Evolutionary conservation across 2,888 invertebrate species (phyloP).

Genomic region (Scaptomyza tumidula): DNA sequence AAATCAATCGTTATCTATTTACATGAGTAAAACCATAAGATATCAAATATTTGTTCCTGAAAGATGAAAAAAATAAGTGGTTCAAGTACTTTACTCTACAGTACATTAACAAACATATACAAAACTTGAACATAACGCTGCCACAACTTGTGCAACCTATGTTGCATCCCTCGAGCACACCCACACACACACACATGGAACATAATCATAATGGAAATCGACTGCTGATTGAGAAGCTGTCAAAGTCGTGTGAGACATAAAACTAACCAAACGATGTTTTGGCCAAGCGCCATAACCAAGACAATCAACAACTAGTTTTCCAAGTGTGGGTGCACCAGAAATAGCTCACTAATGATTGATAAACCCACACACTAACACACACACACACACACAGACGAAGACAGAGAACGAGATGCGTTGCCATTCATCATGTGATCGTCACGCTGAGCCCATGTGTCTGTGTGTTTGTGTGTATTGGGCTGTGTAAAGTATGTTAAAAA

Average conservation of each 20-base stretch:
- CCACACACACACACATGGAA: slow-evolving; percentile 3
- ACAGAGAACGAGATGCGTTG: neutral
- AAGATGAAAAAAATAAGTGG: too few species aligned
- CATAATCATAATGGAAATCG: slow-evolving; percentile 33
- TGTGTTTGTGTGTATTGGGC: neutral
- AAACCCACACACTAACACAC: slow-evolving; percentile 9
- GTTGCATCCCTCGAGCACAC: slow-evolving; percentile 26
- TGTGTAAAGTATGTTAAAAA: slow-evolving; percentile 46
- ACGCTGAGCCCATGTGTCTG: slow-evolving; percentile 22
- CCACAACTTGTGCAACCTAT: neutral
- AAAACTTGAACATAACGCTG: too few species aligned
- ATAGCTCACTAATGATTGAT: slow-evolving; percentile 45
- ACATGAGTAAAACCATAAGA: too few species aligned
- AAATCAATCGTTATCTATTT: too few species aligned
- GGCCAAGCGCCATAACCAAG: slow-evolving; percentile 19
- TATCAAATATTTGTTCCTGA: too few species aligned
- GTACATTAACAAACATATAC: too few species aligned
- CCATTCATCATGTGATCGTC: slow-evolving; percentile 65
- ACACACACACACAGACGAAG: too few species aligned
- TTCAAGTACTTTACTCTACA: too few species aligned
- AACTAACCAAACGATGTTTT: slow-evolving; percentile 39
- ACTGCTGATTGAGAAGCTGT: slow-evolving; percentile 53
- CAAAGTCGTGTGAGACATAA: slow-evolving; percentile 31
- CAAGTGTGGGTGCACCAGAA: slow-evolving; percentile 23
- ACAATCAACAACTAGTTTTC: slow-evolving; percentile 42